These are phyloP conservation scores for Sebastes cheni DNA, from an alignment of 2,797 vertebrate species.

Conservation along the genomic window DNA sequence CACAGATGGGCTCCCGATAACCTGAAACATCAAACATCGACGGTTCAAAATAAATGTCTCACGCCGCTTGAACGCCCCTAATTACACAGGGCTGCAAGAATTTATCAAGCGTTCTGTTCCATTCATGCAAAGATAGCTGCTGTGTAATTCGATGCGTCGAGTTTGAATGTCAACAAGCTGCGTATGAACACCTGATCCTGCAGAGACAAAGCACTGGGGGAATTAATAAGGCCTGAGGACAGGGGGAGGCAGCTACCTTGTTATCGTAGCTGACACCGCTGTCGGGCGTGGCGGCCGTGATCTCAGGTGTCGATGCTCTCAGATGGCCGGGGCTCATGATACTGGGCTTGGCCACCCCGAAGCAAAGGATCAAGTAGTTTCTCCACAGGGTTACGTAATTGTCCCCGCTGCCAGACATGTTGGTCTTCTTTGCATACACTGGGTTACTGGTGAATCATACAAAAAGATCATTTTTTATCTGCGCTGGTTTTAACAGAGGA, in stretches of 20 bases:
- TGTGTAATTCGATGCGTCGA: conserved; percentile 54
- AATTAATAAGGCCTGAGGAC: conserved; percentile 43
- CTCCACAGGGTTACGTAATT: conserved; percentile 93
- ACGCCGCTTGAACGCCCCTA: conserved; percentile 10
- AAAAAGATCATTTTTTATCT: conserved; percentile 4
- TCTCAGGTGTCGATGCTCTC: conserved; percentile 95
- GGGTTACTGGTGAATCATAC: conserved; percentile 86
- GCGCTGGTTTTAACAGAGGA: neutral
- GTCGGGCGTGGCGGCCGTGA: conserved; percentile 90
- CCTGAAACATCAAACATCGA: conserved; percentile 79
- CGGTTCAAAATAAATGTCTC: conserved; percentile 21
- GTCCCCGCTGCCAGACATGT: conserved; percentile 88
- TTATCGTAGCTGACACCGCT: conserved; percentile 92
- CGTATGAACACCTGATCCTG: conserved; percentile 62
- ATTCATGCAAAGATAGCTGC: conserved; percentile 42
- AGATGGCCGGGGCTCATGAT: conserved; percentile 97
- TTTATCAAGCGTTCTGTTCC: conserved; percentile 30
- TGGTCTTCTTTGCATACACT: conserved; percentile 96
- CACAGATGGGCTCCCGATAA: conserved; percentile 93
- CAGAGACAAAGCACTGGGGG: conserved; percentile 44
- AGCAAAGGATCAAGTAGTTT: conserved; percentile 98
- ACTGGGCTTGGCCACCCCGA: conserved; percentile 96
- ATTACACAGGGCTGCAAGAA: conserved; percentile 37
- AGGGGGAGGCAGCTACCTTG: conserved; percentile 74
- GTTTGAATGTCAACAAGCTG: conserved; percentile 60